These are phyloP conservation scores for Macrocentrus cingulum DNA, from an alignment of 1,140 invertebrate genomes.

Conservation along the genomic window DNA sequence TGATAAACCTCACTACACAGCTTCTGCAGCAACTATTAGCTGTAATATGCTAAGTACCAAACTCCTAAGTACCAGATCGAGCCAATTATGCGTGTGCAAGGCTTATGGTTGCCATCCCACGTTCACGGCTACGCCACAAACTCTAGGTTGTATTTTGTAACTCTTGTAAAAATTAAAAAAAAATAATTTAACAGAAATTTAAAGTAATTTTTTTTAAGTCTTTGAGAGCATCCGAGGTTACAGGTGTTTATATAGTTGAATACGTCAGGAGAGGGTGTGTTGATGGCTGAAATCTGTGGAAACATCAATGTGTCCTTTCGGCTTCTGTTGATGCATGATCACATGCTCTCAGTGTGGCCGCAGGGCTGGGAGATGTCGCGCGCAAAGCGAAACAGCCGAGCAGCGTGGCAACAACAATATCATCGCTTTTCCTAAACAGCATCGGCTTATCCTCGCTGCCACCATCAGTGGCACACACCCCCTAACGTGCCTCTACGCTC, in stretches of 20 bases:
- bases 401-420: slow-evolving; percentile 37
- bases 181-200: no score
- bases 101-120: no score
- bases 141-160: no score
- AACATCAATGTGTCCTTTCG: neutral
- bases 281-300: neutral
- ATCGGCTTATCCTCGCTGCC: slow-evolving; percentile 41
- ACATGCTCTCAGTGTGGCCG: neutral
- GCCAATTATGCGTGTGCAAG: no score
- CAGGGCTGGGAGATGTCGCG: neutral
- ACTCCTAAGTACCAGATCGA: neutral
- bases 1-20: slow-evolving; percentile 5
- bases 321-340: neutral
- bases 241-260: no score
- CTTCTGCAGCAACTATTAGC: slow-evolving; percentile 2
- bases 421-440: slow-evolving; percentile 47
- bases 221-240: no score
- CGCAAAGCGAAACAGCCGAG: neutral
- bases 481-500: slow-evolving; percentile 27
- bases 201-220: no score
- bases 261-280: neutral
- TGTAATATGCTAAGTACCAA: slow-evolving; percentile 19
- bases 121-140: no score
- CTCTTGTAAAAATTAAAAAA: no score
- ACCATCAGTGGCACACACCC: slow-evolving; percentile 39